Percentiles rank a stretch among this genome's conserved stretches.
phyloP scores from a whole-genome alignment of 2,797 vertebrate genomes.

The Bovichtus variegatus region DNA sequence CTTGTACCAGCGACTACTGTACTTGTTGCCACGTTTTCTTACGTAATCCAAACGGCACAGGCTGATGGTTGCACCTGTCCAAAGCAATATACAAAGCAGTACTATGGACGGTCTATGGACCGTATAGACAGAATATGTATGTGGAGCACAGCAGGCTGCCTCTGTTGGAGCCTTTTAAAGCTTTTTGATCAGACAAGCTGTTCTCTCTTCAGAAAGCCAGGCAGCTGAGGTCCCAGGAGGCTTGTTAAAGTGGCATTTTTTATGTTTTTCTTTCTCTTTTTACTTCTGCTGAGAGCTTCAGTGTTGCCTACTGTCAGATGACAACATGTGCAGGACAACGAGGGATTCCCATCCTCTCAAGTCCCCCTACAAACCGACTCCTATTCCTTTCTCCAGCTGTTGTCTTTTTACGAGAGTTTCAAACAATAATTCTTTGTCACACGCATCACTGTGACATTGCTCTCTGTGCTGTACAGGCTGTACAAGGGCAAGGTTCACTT shows the following conservation, averaged over 20 bases:
- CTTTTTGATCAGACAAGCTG: conserved; percentile 74
- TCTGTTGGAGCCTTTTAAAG: conserved; percentile 60
- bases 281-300: conserved; percentile 56
- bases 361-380: conserved; percentile 6
- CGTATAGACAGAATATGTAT: conserved; percentile 33
- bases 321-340: conserved; percentile 44
- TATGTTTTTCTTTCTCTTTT: conserved; percentile 44
- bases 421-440: conserved; percentile 8
- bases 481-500: conserved; percentile 58
- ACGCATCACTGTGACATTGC: conserved; percentile 25
- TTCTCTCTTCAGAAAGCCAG: conserved; percentile 64
- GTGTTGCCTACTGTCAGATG: conserved; percentile 42
- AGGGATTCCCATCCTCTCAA: conserved; percentile 68
- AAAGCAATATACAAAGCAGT: conserved; percentile 6
- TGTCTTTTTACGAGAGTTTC: conserved; percentile 20
- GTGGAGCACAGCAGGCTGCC: conserved; percentile 41
- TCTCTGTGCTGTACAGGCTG: conserved; percentile 13
- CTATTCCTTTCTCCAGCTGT: conserved; percentile 21
- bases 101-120: too few species aligned
- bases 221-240: conserved; percentile 69
- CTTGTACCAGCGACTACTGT: conserved; percentile 1
- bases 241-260: conserved; percentile 80
- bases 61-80: conserved; percentile 36
- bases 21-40: conserved; percentile 28
- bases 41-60: conserved; percentile 9